Conservation (phyloP, 2,888 invertebrate species). For the Aphidius colemani region DNA sequence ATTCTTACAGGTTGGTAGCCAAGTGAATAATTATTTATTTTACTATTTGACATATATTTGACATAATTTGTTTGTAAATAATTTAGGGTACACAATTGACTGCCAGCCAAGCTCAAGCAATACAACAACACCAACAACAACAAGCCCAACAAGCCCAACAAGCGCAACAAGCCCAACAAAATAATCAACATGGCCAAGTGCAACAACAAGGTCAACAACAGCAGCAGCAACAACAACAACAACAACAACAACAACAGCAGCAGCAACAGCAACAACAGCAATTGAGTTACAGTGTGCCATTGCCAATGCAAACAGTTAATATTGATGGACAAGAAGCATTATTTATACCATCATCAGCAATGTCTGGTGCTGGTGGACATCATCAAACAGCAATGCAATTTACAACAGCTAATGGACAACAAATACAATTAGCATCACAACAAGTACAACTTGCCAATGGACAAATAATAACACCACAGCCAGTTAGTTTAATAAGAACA, state of each 20-base stretch:
- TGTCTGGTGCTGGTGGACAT: slow-evolving; percentile 62
- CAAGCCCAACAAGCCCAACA: slow-evolving; percentile 58
- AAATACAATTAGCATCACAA: slow-evolving; percentile 57
- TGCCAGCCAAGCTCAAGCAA: slow-evolving; percentile 47
- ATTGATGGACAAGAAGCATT: slow-evolving; percentile 92
- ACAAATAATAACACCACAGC: slow-evolving; percentile 61
- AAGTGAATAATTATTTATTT: background rate
- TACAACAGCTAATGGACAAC: slow-evolving; percentile 53
- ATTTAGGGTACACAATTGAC: slow-evolving; percentile 54
- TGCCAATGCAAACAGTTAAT: slow-evolving; percentile 87
- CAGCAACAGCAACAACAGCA: slow-evolving; percentile 64
- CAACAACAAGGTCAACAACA: slow-evolving; percentile 55
- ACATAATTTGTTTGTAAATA: slow-evolving; percentile 6
- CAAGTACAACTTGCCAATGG: slow-evolving; percentile 60
- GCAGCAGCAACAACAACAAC: slow-evolving; percentile 48
- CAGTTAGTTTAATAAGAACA: slow-evolving; percentile 69
- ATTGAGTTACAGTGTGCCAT: slow-evolving; percentile 64
- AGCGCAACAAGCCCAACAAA: slow-evolving; percentile 62
- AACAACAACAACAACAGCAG: slow-evolving; percentile 62
- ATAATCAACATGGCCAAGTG: slow-evolving; percentile 54
- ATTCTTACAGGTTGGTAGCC: slow-evolving; percentile 60
- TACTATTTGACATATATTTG: background rate
- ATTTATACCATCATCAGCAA: slow-evolving; percentile 82
- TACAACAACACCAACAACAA: slow-evolving; percentile 56
- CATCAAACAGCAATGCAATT: slow-evolving; percentile 59